phyloP scores from a whole-genome alignment of 2,113 vertebrate species.

The Psettodes erumei region DNA sequence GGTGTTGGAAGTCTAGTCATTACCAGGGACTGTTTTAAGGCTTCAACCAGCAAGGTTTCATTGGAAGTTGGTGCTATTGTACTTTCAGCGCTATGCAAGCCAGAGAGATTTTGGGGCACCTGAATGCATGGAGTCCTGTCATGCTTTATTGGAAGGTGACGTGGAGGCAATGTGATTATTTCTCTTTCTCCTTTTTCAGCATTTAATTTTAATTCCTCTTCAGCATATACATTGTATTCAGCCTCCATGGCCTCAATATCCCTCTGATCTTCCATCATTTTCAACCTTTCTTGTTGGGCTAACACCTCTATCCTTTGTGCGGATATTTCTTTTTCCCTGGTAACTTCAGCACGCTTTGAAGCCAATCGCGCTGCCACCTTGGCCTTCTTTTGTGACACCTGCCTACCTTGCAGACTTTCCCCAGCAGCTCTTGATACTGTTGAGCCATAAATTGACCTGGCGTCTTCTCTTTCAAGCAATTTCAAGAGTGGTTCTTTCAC shows the following conservation, averaged over 20 bases:
- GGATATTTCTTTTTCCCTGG: not conserved
- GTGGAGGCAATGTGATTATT: not conserved
- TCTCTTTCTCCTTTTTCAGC: conserved; percentile 5
- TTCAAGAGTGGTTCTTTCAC: not conserved
- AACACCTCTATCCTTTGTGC: not conserved
- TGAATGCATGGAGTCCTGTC: not conserved
- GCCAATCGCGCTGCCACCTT: not conserved
- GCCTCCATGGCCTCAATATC: not conserved
- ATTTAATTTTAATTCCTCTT: conserved; percentile 14
- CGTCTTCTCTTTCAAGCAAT: not conserved
- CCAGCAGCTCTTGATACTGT: not conserved
- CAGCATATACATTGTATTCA: conserved; percentile 12
- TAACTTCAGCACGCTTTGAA: not conserved
- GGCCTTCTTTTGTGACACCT: not conserved
- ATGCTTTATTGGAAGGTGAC: conserved; percentile 1
- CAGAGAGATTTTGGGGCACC: not conserved
- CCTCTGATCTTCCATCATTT: not conserved
- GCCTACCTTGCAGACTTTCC: not conserved
- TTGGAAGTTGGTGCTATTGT: not conserved
- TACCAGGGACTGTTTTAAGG: not conserved
- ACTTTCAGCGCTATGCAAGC: not conserved
- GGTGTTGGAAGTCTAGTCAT: not conserved
- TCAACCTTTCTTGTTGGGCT: not conserved
- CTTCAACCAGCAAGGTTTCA: not conserved
- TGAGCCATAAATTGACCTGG: not conserved